Evolutionary conservation across 2,113 vertebrate species (phyloP).

Genomic region (Galbula dea): DNA sequence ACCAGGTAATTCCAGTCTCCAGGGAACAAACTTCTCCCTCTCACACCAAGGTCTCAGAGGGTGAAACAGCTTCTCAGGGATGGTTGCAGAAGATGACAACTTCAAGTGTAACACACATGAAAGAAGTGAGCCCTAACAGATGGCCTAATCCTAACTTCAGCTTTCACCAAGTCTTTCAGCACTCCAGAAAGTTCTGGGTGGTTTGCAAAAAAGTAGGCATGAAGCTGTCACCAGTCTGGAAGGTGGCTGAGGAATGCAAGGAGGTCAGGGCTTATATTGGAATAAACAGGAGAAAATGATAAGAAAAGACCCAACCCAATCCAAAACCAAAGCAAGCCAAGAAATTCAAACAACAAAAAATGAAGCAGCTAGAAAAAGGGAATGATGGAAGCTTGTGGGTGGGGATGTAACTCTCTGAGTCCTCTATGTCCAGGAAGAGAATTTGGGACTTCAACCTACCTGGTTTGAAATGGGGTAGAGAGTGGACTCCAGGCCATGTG

Average conservation of each 20-base stretch:
- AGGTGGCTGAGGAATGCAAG: neutral
- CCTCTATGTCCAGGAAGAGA: neutral
- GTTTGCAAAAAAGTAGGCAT: neutral
- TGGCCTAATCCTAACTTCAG: neutral
- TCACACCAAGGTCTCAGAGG: neutral
- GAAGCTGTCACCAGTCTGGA: too few relatives aligned
- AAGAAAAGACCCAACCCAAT: too few relatives aligned
- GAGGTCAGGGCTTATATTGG: neutral
- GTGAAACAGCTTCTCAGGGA: neutral
- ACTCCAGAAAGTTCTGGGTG: neutral
- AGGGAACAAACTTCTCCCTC: neutral
- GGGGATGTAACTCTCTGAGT: neutral
- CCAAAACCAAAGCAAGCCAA: neutral
- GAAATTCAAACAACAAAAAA: too few relatives aligned
- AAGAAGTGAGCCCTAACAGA: neutral
- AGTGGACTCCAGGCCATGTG: constrained; percentile 90
- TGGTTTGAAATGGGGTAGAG: constrained; percentile 93
- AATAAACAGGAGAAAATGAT: neutral
- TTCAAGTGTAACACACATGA: neutral
- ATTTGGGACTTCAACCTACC: constrained; percentile 71
- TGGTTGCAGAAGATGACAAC: neutral
- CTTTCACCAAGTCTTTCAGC: neutral
- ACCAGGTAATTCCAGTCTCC: neutral
- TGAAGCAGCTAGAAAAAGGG: neutral
- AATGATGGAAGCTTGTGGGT: neutral